Percentiles rank a stretch among this genome's conserved stretches.
Evolutionary conservation across 2,888 invertebrate species (phyloP).

Genomic region (Synanthedon vespiformis): DNA sequence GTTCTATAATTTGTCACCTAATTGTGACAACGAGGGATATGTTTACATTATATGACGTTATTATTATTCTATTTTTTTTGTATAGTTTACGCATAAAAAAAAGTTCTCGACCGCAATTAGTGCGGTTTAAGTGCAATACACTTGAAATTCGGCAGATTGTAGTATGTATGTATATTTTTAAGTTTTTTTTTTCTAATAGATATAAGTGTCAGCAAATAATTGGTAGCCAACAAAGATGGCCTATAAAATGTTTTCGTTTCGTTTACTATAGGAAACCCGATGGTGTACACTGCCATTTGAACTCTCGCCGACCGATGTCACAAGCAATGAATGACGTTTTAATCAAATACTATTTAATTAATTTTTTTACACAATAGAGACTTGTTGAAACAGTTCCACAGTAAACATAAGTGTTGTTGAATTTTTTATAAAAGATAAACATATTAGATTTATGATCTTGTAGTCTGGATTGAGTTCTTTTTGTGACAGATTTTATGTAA

Average conservation of each 20-base stretch:
- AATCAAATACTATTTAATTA: slow-evolving; percentile 11
- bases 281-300: slow-evolving; percentile 47
- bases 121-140: slow-evolving; percentile 62
- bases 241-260: slow-evolving; percentile 35
- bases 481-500: slow-evolving; percentile 61
- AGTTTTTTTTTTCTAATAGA: slow-evolving; percentile 25
- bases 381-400: slow-evolving; percentile 66
- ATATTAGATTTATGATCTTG: slow-evolving; percentile 69
- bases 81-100: slow-evolving; percentile 24
- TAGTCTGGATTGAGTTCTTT: slow-evolving; percentile 68
- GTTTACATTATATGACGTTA: slow-evolving; percentile 12
- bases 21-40: slow-evolving; percentile 6
- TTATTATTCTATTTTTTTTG: slow-evolving; percentile 18
- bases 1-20: slow-evolving; percentile 13
- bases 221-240: slow-evolving; percentile 66
- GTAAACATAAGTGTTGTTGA: slow-evolving; percentile 67
- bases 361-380: slow-evolving; percentile 62
- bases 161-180: slow-evolving; percentile 21
- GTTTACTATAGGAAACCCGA: slow-evolving; percentile 23
- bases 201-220: slow-evolving; percentile 47
- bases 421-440: slow-evolving; percentile 67
- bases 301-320: slow-evolving; percentile 64
- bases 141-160: slow-evolving; percentile 39
- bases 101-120: slow-evolving; percentile 37
- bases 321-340: slow-evolving; percentile 16